phyloP scores from a whole-genome alignment of 2,888 invertebrate genomes.

The Rhabditoides inermis region DNA sequence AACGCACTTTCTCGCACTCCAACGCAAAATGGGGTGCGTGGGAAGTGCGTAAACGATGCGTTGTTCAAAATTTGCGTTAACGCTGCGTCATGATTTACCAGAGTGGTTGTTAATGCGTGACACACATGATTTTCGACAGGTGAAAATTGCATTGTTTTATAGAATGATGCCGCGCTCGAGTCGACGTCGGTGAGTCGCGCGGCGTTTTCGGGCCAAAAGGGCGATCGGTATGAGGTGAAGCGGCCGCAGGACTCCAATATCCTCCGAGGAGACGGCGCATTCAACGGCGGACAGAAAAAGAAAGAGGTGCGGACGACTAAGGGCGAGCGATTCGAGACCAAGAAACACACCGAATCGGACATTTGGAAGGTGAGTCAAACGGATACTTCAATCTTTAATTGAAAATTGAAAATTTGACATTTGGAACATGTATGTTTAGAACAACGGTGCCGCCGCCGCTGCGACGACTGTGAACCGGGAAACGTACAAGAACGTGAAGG shows the following conservation, averaged over 20 bases:
- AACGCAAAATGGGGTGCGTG: too few relatives aligned
- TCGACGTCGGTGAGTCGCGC: slow-evolving; percentile 10
- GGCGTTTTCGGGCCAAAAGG: slow-evolving; percentile 9
- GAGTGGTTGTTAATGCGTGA: too few relatives aligned
- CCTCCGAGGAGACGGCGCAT: slow-evolving; percentile 8
- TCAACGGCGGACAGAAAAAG: slow-evolving; percentile 10
- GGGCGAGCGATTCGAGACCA: slow-evolving; percentile 6
- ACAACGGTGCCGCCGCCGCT: not conserved
- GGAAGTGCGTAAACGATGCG: too few relatives aligned
- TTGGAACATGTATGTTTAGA: not conserved
- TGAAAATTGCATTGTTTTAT: too few relatives aligned
- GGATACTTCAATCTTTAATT: not conserved
- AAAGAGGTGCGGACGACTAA: slow-evolving; percentile 2
- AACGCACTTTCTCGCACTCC: too few relatives aligned
- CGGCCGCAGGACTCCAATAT: slow-evolving; percentile 26
- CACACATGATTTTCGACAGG: too few relatives aligned
- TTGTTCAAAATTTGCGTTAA: too few relatives aligned
- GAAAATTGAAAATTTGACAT: not conserved
- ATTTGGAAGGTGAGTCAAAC: not conserved
- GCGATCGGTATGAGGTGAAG: slow-evolving; percentile 22
- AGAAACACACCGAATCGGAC: slow-evolving; percentile 1
- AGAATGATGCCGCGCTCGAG: slow-evolving; percentile 5
- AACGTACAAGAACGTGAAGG: slow-evolving; percentile 1
- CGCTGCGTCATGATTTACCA: too few relatives aligned
- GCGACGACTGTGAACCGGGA: not conserved